Percentiles rank a stretch among this genome's conserved stretches.
Conservation (phyloP, 2,113 vertebrate species). For the Nothoprocta perdicaria region DNA sequence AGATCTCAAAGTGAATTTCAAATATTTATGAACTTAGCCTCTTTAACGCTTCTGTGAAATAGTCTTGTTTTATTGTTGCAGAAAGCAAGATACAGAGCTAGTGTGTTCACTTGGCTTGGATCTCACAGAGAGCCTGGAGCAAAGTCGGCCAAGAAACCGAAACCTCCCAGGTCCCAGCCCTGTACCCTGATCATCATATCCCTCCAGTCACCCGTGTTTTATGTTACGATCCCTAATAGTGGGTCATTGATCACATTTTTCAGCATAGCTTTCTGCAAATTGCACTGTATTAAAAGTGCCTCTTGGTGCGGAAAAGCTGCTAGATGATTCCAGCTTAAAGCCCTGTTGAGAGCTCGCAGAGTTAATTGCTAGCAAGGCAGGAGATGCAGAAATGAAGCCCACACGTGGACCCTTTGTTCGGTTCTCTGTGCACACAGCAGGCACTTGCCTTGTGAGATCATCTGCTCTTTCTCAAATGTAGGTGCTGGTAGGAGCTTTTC, state of each 20-base stretch:
- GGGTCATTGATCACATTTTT: background rate
- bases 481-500: background rate
- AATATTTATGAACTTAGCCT: slow-evolving; percentile 51
- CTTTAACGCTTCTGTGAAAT: background rate
- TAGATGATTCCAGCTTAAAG: background rate
- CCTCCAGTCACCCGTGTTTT: background rate
- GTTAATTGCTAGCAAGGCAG: background rate
- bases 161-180: background rate
- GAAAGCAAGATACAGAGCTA: slow-evolving; percentile 23
- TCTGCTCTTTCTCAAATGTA: background rate
- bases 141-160: background rate
- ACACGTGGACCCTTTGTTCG: background rate
- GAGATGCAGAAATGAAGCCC: fast-evolving
- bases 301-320: background rate
- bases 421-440: background rate
- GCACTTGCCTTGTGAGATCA: background rate
- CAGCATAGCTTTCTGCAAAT: background rate
- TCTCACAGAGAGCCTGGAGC: fast-evolving
- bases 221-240: background rate
- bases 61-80: background rate
- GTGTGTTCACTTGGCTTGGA: background rate
- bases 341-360: fast-evolving
- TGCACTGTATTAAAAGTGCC: background rate
- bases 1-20: slow-evolving; percentile 31
- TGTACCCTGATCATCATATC: background rate